Conservation (phyloP, 2,113 vertebrate genomes). For the Leptodactylus fuscus region DNA sequence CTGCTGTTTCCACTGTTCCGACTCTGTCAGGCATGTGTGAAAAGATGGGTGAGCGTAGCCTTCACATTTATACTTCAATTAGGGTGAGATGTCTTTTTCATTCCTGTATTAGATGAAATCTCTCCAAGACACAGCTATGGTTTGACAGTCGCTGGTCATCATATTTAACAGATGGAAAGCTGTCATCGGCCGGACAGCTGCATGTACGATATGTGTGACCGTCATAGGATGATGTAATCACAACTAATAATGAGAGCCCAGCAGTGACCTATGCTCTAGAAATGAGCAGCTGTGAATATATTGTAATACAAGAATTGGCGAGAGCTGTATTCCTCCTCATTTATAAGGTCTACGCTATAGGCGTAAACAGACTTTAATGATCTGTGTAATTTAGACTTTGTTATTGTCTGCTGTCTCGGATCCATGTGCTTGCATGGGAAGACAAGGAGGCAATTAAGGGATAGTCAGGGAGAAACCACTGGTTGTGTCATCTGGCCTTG, state of each 20-base stretch:
- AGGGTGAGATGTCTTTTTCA: not conserved
- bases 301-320: constrained; percentile 62
- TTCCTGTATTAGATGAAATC: not conserved
- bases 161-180: constrained; percentile 71
- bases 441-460: not conserved
- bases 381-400: constrained; percentile 8
- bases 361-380: constrained; percentile 20
- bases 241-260: constrained; percentile 65
- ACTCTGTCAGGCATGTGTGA: not conserved
- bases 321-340: constrained; percentile 60
- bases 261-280: constrained; percentile 64
- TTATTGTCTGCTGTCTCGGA: not conserved
- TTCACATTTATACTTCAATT: not conserved
- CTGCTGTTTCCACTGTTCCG: not conserved
- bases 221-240: constrained; percentile 65
- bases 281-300: constrained; percentile 59
- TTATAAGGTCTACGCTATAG: constrained; percentile 61
- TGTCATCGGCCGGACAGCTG: constrained; percentile 72
- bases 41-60: not conserved
- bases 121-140: constrained; percentile 10
- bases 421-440: not conserved
- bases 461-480: not conserved
- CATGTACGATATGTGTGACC: constrained; percentile 67
- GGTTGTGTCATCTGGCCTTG: not conserved
- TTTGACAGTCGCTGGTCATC: constrained; percentile 65